Percentiles rank a stretch among this genome's conserved stretches.
phyloP scores from a whole-genome alignment of 1,140 invertebrate genomes.

The Rhopalosiphum padi region DNA sequence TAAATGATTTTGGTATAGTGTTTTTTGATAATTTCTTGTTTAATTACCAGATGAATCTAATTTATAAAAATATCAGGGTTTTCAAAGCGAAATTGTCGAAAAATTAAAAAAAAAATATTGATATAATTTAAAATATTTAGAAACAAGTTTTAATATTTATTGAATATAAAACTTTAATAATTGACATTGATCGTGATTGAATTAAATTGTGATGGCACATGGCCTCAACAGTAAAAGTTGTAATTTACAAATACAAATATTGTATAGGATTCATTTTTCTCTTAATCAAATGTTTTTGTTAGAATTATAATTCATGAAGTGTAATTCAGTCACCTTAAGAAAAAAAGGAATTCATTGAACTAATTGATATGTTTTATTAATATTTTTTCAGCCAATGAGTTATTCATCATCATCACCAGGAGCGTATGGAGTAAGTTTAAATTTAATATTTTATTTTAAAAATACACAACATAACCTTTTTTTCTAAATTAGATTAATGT shows the following conservation, averaged over 20 bases:
- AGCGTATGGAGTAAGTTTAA: constrained; percentile 74
- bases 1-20: too few species aligned
- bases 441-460: neutral
- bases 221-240: neutral
- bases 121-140: neutral
- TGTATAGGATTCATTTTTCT: too few species aligned
- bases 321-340: neutral
- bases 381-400: constrained; percentile 76
- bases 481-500: neutral
- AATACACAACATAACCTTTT: neutral
- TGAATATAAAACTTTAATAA: neutral
- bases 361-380: neutral
- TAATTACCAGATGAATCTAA: too few species aligned
- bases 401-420: constrained; percentile 90
- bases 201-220: neutral
- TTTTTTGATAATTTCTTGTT: too few species aligned
- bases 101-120: neutral
- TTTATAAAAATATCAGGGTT: neutral
- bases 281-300: too few species aligned
- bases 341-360: neutral
- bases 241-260: too few species aligned
- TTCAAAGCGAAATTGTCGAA: neutral
- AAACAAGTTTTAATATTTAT: neutral
- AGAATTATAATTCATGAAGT: too few species aligned
- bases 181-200: neutral